Evolutionary conservation across 1,140 invertebrate genomes (phyloP), one percentile per base, ranked within the genome.

Genomic region (Pectinophora gossypiella): DNA sequence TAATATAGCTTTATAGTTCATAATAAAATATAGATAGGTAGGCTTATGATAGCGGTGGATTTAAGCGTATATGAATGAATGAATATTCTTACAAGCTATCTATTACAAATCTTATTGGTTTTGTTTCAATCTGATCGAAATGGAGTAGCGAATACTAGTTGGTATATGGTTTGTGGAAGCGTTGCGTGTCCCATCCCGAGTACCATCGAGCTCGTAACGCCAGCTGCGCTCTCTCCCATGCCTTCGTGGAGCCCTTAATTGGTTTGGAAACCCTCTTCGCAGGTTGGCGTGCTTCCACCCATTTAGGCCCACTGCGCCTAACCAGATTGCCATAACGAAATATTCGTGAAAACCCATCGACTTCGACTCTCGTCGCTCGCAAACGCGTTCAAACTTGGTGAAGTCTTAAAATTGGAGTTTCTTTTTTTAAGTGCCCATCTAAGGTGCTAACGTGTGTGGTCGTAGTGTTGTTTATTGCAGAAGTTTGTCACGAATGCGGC

Each of bases 191-290:
- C 58, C 64, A 60, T 72, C 61, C 61, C 69, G 76, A 85, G 82
- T 79, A 76, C 79, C 82, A 85, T 85, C 68, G 77, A 85, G 72
- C 71, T 76, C 73, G 71, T 81, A 80, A 85, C 76, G 67, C 68
- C 82, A 84, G 76, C 76, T 85, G 82, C 48, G 51, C 53, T 23
- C 60, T 72, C 73, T 84, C 82, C 80, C 82, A 85, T 68, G 75
- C 61, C 73, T 81, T 82, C 76, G 75, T 79, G 78, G 64, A 80
- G 63, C 69, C 82, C 83, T 84, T 86, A 86, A 86, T 84, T 84
- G 78, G 80, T 83, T 84, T 68, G 72, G 83, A 84, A 81, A 70
- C 78, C 83, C 83, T 84, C 83, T 84, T 84, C 79, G 80, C 72
- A 55, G 66, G 68, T 57, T 85, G 64, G 72, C 82, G 80, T 86